Evolutionary conservation across 2,113 vertebrate genomes (phyloP), one percentile per base, ranked within the genome.

Genomic region (Eulemur rufifrons): DNA sequence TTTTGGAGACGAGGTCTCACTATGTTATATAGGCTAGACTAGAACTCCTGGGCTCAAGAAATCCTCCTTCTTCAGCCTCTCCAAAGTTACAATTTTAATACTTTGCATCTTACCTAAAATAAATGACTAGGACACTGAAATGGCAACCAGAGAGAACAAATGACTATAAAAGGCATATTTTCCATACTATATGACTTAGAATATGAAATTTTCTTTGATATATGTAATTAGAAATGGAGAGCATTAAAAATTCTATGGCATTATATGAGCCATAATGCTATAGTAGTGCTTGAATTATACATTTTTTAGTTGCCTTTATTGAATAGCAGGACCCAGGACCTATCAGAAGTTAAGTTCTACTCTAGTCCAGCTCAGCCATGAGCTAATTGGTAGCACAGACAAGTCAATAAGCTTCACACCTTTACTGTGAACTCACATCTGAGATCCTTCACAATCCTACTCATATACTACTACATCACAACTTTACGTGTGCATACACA

Each of bases 341-440:
- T 32, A 17, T 15, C 18, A 10, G 8, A 4, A 14, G 4, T 17
- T 7, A 14, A 42, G 29, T 0, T 50, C 2, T 64, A 4, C n/a
- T 14, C 3, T 17, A 47, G 18, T 2, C 11, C 15, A 66, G 20
- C 2, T 59, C 32, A n/a, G 1, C 34, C 0, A 1, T 27, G 47
- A 54, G 4, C 34, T 50, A 6, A 9, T 12, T 4, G 5, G 3
- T 10, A 3, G 0, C 8, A 32, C 0, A 5, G 21, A 5, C 17
- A 81, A 80, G 14, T 81, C 39, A 71, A 27, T 21, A 66, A 77
- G 14, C 3, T 23, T 89, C n/a, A 42, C 32, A 45, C 4, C 8
- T 66, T 13, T 3, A n/a, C 15, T 6, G 15, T 15, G 42, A 32
- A 5, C 27, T n/a, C 42, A 20, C 7, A 25, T 11, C 69, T 88